Evolutionary conservation across 2,888 invertebrate genomes (phyloP).

Genomic region (Agrochola litura): DNA sequence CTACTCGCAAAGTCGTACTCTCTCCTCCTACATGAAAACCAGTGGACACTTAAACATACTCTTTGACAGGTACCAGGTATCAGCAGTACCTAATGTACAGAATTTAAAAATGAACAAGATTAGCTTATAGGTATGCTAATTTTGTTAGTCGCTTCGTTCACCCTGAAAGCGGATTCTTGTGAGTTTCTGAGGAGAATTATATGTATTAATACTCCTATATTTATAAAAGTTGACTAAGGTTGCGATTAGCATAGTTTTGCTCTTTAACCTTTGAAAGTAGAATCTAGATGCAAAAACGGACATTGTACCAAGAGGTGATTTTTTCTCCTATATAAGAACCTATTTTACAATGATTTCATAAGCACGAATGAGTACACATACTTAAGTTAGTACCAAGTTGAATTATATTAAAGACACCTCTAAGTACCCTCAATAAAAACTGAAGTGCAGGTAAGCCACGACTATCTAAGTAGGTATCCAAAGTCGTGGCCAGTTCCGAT

Average conservation of each 20-base stretch:
- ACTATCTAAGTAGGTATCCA: background rate
- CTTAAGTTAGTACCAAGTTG: background rate
- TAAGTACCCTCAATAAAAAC: background rate
- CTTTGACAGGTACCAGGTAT: background rate
- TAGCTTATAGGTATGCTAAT: background rate
- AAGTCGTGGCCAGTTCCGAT: background rate
- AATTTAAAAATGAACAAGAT: slow-evolving; percentile 4
- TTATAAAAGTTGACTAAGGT: background rate
- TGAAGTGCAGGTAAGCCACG: slow-evolving; percentile 16
- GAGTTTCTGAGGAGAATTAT: background rate
- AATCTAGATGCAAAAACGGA: background rate
- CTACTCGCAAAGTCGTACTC: background rate
- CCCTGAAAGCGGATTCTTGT: background rate
- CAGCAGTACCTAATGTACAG: slow-evolving; percentile 1
- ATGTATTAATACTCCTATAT: background rate
- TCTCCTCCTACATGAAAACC: background rate
- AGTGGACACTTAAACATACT: background rate
- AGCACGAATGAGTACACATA: background rate
- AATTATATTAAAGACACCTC: background rate
- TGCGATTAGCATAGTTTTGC: background rate
- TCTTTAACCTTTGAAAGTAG: background rate
- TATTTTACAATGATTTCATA: background rate
- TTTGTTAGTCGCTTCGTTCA: background rate
- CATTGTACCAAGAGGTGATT: background rate
- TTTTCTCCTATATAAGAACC: background rate